phyloP scores from a whole-genome alignment of 2,797 vertebrate species.

The Hyperoplus immaculatus region DNA sequence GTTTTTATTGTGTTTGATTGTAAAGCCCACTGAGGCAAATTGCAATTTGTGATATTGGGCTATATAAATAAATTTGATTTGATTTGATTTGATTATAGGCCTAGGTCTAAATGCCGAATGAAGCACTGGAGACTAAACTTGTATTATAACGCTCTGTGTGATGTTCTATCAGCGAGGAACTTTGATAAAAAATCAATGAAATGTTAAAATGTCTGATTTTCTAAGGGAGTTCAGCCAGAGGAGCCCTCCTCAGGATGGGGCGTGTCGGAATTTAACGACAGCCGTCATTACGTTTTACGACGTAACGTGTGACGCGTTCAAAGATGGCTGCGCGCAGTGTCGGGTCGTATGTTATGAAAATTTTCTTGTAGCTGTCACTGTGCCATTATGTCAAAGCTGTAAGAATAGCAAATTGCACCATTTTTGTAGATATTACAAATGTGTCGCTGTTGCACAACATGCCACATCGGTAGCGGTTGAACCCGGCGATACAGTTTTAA shows the following conservation, averaged over 20 bases:
- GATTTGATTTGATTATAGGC: no score
- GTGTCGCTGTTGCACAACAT: neutral
- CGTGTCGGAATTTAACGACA: neutral
- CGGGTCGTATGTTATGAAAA: slow-evolving; percentile 75
- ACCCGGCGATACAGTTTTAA: neutral
- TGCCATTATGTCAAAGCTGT: neutral
- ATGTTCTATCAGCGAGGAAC: no score
- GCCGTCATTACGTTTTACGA: slow-evolving; percentile 46
- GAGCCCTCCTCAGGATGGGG: neutral
- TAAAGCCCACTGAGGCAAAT: no score
- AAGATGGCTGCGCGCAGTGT: slow-evolving; percentile 84
- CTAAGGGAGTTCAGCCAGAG: neutral
- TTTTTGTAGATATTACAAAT: neutral
- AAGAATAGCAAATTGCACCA: rapidly evolving
- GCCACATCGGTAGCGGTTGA: neutral
- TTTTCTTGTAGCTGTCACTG: neutral
- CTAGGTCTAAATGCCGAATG: neutral
- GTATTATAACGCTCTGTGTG: rapidly evolving
- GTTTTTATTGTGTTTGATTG: no score
- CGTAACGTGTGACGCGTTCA: slow-evolving; percentile 55
- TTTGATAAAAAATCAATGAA: rapidly evolving
- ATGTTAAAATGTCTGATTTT: neutral
- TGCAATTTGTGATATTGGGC: no score
- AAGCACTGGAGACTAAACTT: neutral
- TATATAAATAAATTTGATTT: no score